Conservation (phyloP, 2,888 invertebrate species). For the Meloe dianella region DNA sequence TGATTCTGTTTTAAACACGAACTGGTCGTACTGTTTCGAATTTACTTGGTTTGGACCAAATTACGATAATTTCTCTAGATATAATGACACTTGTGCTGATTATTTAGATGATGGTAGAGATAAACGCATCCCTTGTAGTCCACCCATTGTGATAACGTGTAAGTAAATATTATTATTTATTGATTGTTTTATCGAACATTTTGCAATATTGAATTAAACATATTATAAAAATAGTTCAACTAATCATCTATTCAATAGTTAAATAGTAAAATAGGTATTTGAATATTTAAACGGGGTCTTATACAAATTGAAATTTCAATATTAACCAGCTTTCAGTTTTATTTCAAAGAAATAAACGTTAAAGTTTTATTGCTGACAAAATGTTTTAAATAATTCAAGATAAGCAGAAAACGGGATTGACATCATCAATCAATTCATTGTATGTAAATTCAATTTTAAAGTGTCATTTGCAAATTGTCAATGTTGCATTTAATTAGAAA, state of each 20-base stretch:
- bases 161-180: constrained; percentile 53
- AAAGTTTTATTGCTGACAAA: not conserved
- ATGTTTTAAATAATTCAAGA: not conserved
- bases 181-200: not conserved
- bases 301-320: not conserved
- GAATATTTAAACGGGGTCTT: not conserved
- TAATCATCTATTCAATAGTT: no score
- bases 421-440: constrained; percentile 4
- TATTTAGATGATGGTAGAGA: constrained; percentile 49
- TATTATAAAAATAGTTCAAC: no score
- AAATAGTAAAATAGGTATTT: not conserved
- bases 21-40: constrained; percentile 65
- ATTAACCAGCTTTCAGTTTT: constrained; percentile 1
- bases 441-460: not conserved
- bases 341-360: not conserved
- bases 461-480: not conserved
- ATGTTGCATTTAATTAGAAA: not conserved
- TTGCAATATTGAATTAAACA: no score
- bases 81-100: constrained; percentile 57
- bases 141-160: constrained; percentile 71
- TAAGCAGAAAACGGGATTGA: not conserved
- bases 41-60: constrained; percentile 75
- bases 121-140: constrained; percentile 64
- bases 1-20: constrained; percentile 11
- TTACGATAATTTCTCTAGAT: constrained; percentile 64